These are phyloP conservation scores for Trichomalopsis sarcophagae DNA, from an alignment of 1,140 invertebrate species.

Conservation along the genomic window DNA sequence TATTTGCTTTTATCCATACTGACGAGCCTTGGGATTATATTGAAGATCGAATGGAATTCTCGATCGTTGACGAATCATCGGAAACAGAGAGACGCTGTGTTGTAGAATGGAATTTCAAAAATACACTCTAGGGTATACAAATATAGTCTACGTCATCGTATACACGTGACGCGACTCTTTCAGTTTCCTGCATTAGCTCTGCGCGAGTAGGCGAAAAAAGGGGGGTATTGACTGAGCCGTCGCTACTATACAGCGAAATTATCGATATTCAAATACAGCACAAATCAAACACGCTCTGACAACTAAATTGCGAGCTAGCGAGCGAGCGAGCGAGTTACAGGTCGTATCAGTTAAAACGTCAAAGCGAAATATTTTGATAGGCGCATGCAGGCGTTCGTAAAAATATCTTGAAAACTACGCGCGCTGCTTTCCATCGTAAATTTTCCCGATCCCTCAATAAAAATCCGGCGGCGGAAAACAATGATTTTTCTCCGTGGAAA, in stretches of 20 bases:
- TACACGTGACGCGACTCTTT: background rate
- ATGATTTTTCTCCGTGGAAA: background rate
- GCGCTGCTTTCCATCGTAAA: constrained; percentile 12
- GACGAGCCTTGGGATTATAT: background rate
- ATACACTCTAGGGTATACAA: background rate
- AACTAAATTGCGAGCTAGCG: constrained; percentile 5
- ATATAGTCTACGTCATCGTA: background rate
- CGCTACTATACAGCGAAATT: background rate
- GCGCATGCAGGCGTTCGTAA: background rate
- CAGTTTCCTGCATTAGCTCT: background rate
- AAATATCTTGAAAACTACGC: constrained; percentile 2
- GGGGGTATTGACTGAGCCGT: background rate
- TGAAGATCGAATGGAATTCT: background rate
- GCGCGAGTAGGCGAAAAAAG: background rate
- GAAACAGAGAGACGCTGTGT: background rate
- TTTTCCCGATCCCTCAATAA: background rate
- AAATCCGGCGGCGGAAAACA: background rate
- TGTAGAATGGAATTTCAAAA: background rate
- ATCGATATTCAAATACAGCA: constrained; percentile 22
- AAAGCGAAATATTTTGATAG: constrained; percentile 3
- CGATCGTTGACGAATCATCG: background rate
- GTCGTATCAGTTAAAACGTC: constrained; percentile 17
- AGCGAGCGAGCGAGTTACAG: background rate
- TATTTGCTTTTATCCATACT: background rate
- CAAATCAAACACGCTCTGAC: constrained; percentile 10